These are phyloP conservation scores for Ophioninae sp. DNA, from an alignment of 2,888 invertebrate species.

Conservation along the genomic window DNA sequence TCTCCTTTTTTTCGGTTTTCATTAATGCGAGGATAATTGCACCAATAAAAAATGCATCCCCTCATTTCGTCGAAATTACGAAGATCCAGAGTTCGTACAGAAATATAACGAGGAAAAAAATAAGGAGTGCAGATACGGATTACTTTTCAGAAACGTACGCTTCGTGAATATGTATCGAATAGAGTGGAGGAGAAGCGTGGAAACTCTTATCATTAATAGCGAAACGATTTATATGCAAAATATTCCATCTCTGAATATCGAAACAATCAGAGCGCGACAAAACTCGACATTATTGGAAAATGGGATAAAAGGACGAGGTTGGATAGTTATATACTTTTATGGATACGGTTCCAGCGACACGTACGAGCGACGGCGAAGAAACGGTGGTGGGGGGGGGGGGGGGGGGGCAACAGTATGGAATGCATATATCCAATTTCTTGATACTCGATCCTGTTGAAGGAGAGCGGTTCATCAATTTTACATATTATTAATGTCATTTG, in stretches of 20 bases:
- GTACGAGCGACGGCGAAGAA: background rate
- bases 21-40: background rate
- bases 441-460: background rate
- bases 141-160: background rate
- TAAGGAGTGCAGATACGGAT: background rate
- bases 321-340: conserved; percentile 19
- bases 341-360: background rate
- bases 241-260: conserved; percentile 45
- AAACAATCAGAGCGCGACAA: conserved; percentile 29
- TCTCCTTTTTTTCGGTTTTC: too few species aligned
- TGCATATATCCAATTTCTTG: background rate
- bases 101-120: background rate
- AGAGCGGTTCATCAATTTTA: background rate
- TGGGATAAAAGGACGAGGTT: conserved; percentile 21
- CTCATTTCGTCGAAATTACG: background rate
- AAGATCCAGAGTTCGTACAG: background rate
- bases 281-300: conserved; percentile 15
- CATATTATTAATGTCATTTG: background rate
- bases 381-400: too few species aligned
- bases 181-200: background rate
- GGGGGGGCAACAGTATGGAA: background rate
- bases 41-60: background rate
- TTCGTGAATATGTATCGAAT: background rate
- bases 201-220: background rate
- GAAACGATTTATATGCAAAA: conserved; percentile 2